A percentile compares a stretch with the other conserved stretches of the same genome.
Conservation (phyloP, 2,113 vertebrate genomes). For the Cryptomyrus ogoouensis region DNA sequence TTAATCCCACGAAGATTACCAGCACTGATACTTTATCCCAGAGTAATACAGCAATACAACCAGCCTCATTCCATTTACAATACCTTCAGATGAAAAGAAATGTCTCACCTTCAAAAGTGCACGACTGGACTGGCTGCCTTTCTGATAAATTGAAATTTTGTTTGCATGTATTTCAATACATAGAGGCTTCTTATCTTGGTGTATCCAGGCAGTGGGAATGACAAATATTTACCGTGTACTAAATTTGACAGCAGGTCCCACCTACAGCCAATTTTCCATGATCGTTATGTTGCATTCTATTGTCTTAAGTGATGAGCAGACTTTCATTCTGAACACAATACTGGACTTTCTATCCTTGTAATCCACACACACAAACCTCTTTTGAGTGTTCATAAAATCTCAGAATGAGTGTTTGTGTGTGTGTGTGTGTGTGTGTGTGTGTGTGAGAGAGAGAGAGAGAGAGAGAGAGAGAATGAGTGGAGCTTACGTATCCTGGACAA, state of each 20-base stretch:
- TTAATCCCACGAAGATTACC: constrained; percentile 99
- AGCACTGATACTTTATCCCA: constrained; percentile 95
- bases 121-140: constrained; percentile 36
- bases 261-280: neutral
- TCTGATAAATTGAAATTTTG: constrained; percentile 29
- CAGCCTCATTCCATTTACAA: constrained; percentile 65
- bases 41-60: constrained; percentile 69
- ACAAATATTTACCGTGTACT: neutral
- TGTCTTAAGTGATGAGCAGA: neutral
- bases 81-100: constrained; percentile 50
- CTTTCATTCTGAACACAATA: neutral
- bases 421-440: constrained; percentile 27
- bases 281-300: neutral
- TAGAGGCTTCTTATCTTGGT: constrained; percentile 18
- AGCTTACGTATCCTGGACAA: constrained; percentile 76
- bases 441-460: constrained; percentile 46
- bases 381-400: neutral
- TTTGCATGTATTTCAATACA: constrained; percentile 34
- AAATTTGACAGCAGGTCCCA: neutral
- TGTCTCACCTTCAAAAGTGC: constrained; percentile 34
- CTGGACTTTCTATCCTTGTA: neutral
- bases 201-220: neutral
- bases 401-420: constrained; percentile 51
- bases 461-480: constrained; percentile 20
- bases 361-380: constrained; percentile 13